Base-by-base conservation (phyloP, 2,113 vertebrate genomes). In the Peromyscus leucopus region DNA sequence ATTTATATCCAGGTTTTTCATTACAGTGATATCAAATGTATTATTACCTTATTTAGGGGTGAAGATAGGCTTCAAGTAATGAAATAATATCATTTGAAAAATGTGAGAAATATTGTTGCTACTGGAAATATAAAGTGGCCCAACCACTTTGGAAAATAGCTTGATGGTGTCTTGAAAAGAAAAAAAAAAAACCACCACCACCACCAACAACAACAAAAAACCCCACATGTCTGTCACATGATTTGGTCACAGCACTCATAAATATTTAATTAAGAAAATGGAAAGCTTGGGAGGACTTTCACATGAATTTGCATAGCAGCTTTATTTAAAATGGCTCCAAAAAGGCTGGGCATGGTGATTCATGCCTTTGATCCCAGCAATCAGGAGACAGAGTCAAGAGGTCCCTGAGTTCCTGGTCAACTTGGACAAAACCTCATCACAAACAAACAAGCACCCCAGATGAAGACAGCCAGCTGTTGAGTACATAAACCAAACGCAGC, bases 61-160 rank as follows among this genome's bases (percentile, higher is more conserved):
- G 57, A 51, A 61, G 46, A 33, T 31, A 51, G 91, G 19, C 15
- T 85, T 90, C 48, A 85, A 67, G 71, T 85, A 91, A 61, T 89
- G 39, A 80, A 89, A 95, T 67, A 69, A 31, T 89, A 86, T 86
- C 59, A 17, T 79, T 85, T 80, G 28, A 89, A 96, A 91, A 89
- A 55, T 26, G 19, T 57, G 39, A 46, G 69, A 93, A 65, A 24
- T 89, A 42, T 85, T 74, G 10, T 42, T 75, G 26, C 51, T 92
- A 48, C 69, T 36, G 9, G 78, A 36, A 82, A 36, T 55, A 1
- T 84, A 89, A 96, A 89, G 82, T 28, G 22, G 24, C 22, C 24
- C 19, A 91, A 51, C 9, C 1, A 89, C 46, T 67, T 94, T 94
- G 42, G 84, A 78, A 94, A 89, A 36, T 2, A 79, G 10, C 39